Conservation (phyloP, 2,888 invertebrate genomes). For the Clunio marinus region DNA sequence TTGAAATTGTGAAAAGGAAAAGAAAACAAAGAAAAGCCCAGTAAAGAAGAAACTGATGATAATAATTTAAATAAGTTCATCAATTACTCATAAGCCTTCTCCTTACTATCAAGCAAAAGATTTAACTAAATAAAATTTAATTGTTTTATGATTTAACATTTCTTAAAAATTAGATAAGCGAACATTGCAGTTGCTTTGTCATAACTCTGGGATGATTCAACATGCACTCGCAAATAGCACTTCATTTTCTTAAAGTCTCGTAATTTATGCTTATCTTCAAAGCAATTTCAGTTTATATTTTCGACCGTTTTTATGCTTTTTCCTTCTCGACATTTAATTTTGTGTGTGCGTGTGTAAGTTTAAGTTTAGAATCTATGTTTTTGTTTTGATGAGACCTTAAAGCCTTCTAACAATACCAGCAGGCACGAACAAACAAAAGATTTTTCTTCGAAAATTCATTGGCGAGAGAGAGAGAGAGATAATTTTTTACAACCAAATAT, state of each 20-base stretch:
- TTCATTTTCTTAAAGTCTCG: neutral
- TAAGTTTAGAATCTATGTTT: neutral
- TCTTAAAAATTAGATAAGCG: no score
- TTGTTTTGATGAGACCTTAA: neutral
- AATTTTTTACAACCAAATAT: conserved; percentile 14
- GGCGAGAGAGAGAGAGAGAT: neutral
- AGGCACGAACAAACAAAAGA: conserved; percentile 16
- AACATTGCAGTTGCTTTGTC: no score
- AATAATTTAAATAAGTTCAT: no score
- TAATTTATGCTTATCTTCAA: conserved; percentile 35
- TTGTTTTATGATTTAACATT: no score
- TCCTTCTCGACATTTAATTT: neutral
- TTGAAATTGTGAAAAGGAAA: no score
- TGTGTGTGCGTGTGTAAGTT: conserved; percentile 27
- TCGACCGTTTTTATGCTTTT: conserved; percentile 18
- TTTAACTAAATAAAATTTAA: no score
- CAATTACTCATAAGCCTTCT: no score
- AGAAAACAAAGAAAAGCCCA: no score
- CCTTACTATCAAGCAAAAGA: no score
- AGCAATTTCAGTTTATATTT: conserved; percentile 30
- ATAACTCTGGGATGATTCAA: neutral
- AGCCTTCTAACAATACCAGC: conserved; percentile 34
- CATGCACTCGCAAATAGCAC: neutral
- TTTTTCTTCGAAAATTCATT: conserved; percentile 11
- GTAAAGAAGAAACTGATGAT: no score